Percentiles rank a stretch among this genome's conserved stretches.
phyloP scores from a whole-genome alignment of 2,888 invertebrate genomes.

The Perizoma affinitatum region DNA sequence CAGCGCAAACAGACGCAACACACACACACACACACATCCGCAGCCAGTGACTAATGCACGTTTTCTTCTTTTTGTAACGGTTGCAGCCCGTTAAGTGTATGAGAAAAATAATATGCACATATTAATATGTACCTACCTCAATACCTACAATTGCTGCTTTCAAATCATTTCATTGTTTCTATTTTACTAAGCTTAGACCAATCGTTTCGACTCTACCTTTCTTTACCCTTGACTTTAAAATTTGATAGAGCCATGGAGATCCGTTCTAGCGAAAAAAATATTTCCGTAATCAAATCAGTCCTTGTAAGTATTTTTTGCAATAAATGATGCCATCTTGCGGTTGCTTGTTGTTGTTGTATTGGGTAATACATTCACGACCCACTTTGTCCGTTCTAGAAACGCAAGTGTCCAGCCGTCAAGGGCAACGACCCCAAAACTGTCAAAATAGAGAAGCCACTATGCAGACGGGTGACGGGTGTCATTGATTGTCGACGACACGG shows the following conservation, averaged over 20 bases:
- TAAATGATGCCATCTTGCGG: not conserved
- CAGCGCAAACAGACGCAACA: constrained; percentile 32
- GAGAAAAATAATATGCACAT: not conserved
- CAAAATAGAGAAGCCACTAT: constrained; percentile 59
- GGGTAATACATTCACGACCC: constrained; percentile 23
- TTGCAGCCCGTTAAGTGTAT: constrained; percentile 28
- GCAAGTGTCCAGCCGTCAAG: constrained; percentile 37
- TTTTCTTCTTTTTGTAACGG: constrained; percentile 39
- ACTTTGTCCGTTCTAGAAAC: constrained; percentile 26
- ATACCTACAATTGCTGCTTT: not conserved
- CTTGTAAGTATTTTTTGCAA: too few species aligned
- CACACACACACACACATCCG: constrained; percentile 21
- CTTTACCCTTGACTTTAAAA: too few species aligned
- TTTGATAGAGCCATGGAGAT: too few species aligned
- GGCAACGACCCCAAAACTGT: constrained; percentile 61
- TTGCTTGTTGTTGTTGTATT: constrained; percentile 15
- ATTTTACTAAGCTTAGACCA: too few species aligned
- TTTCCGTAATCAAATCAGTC: too few species aligned
- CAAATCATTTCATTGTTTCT: not conserved
- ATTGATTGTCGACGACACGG: constrained; percentile 47
- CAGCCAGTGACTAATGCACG: constrained; percentile 32
- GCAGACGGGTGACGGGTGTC: constrained; percentile 50
- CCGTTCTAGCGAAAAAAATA: too few species aligned
- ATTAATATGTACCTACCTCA: not conserved
- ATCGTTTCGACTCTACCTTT: too few species aligned